These are phyloP conservation scores for Entelurus aequoreus DNA, from an alignment of 2,113 vertebrate genomes.

Conservation along the genomic window DNA sequence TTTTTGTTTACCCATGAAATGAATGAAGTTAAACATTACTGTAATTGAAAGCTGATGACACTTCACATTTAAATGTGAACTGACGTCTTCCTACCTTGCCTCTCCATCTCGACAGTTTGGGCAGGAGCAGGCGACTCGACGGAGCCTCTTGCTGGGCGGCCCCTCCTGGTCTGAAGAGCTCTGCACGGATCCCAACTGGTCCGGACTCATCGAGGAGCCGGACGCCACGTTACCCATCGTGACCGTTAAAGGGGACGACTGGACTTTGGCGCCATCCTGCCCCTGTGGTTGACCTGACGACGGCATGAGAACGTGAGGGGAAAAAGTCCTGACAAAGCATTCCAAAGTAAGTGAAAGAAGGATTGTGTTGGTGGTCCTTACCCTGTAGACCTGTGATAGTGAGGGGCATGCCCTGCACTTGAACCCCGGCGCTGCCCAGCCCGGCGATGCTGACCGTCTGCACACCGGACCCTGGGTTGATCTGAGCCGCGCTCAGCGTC, in stretches of 20 bases:
- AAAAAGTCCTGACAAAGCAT: not conserved
- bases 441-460: conserved; percentile 97
- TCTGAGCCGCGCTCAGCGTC: conserved; percentile 90
- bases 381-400: conserved; percentile 94
- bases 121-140: conserved; percentile 95
- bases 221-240: conserved; percentile 85
- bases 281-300: conserved; percentile 89
- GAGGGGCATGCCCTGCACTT: conserved; percentile 94
- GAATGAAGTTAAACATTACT: too few species aligned
- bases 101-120: conserved; percentile 98
- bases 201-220: conserved; percentile 88
- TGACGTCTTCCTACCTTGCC: conserved; percentile 77
- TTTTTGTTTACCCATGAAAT: too few species aligned
- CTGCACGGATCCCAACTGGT: conserved; percentile 92
- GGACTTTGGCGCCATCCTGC: conserved; percentile 90
- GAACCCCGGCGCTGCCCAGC: conserved; percentile 87
- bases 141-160: conserved; percentile 89
- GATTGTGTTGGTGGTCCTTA: conserved; percentile 68
- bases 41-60: too few species aligned
- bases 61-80: not conserved
- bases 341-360: conserved; percentile 1
- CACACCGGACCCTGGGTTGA: conserved; percentile 91
- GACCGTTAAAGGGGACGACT: conserved; percentile 88
- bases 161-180: conserved; percentile 92
- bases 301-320: conserved; percentile 1